These are phyloP conservation scores for Leptinotarsa rubiginosa DNA, from an alignment of 2,888 invertebrate species.

Conservation along the genomic window DNA sequence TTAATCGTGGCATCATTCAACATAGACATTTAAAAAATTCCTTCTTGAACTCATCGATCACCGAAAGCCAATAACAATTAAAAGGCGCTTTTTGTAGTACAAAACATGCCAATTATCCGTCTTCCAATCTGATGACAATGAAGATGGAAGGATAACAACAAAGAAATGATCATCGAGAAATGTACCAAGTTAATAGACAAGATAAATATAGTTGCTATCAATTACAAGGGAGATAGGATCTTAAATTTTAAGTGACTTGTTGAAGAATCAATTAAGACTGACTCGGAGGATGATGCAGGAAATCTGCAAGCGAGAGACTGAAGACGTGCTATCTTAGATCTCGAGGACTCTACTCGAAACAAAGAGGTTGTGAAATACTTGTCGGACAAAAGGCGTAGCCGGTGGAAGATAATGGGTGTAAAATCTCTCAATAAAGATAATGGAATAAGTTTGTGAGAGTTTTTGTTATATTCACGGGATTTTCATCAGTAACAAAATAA, in stretches of 20 bases:
- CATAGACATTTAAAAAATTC: neutral
- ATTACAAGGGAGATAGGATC: constrained; percentile 54
- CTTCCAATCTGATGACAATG: constrained; percentile 44
- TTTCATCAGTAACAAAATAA: too few species aligned
- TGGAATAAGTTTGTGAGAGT: neutral
- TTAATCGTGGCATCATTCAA: neutral
- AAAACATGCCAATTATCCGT: constrained; percentile 52
- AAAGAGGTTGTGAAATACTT: constrained; percentile 41
- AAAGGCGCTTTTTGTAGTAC: constrained; percentile 31
- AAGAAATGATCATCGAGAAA: constrained; percentile 55
- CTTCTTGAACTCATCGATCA: constrained; percentile 3
- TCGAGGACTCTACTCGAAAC: constrained; percentile 41
- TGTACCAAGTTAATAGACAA: constrained; percentile 53
- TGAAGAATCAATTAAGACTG: constrained; percentile 53
- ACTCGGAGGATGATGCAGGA: constrained; percentile 48
- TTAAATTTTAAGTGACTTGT: constrained; percentile 51
- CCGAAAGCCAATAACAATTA: constrained; percentile 11
- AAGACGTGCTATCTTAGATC: constrained; percentile 40
- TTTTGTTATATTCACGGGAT: neutral
- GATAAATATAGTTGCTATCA: constrained; percentile 56
- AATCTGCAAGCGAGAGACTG: constrained; percentile 49
- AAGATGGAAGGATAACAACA: constrained; percentile 52
- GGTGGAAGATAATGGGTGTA: neutral
- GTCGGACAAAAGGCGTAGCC: constrained; percentile 16
- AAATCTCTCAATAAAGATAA: neutral